Percentiles rank a stretch among this genome's conserved stretches.
phyloP scores from a whole-genome alignment of 2,113 vertebrate species.

The Pogona vitticeps region DNA sequence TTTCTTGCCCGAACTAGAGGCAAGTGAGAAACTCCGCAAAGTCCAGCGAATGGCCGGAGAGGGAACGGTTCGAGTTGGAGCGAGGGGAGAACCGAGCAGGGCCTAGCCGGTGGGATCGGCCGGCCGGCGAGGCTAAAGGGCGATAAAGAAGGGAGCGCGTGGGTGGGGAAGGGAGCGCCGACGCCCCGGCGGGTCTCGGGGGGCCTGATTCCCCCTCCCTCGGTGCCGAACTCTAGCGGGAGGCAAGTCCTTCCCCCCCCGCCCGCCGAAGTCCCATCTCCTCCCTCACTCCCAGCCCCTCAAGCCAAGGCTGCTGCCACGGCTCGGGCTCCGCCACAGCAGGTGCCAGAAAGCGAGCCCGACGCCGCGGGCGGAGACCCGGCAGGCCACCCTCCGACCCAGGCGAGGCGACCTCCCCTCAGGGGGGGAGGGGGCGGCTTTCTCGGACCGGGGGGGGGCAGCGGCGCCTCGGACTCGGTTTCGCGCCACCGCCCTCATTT shows the following conservation, averaged over 20 bases:
- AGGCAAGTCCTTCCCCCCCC: neutral
- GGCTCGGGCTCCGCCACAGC: neutral
- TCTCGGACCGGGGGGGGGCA: no score
- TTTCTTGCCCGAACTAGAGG: constrained; percentile 22
- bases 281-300: no score
- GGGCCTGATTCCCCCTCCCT: neutral
- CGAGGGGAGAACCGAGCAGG: neutral
- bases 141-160: constrained; percentile 27
- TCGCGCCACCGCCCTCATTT: neutral
- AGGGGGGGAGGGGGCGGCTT: no score
- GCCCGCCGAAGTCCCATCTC: no score
- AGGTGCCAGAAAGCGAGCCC: no score
- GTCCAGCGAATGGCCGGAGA: neutral
- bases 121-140: neutral
- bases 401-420: neutral
- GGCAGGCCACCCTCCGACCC: no score
- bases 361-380: no score
- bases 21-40: constrained; percentile 8
- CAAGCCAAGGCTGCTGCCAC: neutral
- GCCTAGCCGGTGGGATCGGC: neutral
- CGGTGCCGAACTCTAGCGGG: neutral
- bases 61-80: neutral
- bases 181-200: no score
- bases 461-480: neutral
- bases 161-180: constrained; percentile 40